phyloP scores from a whole-genome alignment of 1,140 invertebrate genomes.

The Atta cephalotes region DNA sequence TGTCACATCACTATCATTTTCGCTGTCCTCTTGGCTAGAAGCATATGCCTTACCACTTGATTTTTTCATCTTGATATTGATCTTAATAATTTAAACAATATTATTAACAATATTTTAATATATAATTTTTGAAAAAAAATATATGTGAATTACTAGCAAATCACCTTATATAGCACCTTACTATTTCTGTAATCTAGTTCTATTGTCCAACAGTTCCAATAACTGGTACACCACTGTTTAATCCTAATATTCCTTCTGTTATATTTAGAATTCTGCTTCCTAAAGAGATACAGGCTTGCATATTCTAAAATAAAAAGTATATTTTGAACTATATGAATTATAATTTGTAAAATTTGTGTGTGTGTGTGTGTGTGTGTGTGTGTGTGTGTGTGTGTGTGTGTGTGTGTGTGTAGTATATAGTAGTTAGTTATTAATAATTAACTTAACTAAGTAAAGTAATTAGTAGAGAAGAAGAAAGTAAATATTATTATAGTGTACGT shows the following conservation, averaged over 20 bases:
- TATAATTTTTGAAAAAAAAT: not conserved
- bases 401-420: too few species aligned
- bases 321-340: slow-evolving; percentile 19
- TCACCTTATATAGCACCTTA: not conserved
- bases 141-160: not conserved
- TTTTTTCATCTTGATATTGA: slow-evolving; percentile 78
- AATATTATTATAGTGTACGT: too few species aligned
- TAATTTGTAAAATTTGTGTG: not conserved
- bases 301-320: slow-evolving; percentile 68
- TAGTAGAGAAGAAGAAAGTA: too few species aligned
- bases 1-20: slow-evolving; percentile 89
- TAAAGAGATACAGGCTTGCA: slow-evolving; percentile 68
- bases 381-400: slow-evolving; percentile 12
- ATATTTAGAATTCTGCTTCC: slow-evolving; percentile 79
- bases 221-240: slow-evolving; percentile 77
- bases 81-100: slow-evolving; percentile 11
- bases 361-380: not conserved
- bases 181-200: not conserved
- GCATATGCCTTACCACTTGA: slow-evolving; percentile 78
- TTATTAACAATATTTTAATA: not conserved
- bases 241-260: slow-evolving; percentile 75
- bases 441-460: too few species aligned
- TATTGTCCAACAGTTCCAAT: slow-evolving; percentile 9
- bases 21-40: slow-evolving; percentile 84
- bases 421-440: too few species aligned